Base-by-base conservation (phyloP, 2,113 vertebrate genomes). In the Cyprinodon brontotheroides region DNA sequence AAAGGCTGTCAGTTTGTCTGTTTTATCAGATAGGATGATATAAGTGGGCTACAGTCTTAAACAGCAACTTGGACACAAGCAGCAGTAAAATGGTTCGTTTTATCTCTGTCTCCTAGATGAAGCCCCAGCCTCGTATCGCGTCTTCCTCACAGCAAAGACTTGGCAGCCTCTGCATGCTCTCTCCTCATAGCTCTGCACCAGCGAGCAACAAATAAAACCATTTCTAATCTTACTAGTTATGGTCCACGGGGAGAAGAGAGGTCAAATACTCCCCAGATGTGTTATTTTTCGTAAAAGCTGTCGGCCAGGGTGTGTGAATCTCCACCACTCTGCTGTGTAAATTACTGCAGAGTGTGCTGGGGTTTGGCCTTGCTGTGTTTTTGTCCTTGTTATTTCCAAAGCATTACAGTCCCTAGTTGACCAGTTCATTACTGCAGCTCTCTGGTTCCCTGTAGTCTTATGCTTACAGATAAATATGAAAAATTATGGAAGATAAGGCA, bases 21-120 rank as follows among this genome's bases (percentile, higher is more conserved):
- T 83, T 84, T 88, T 70, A 89, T 92, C 80, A 87, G 86, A 87
- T 65, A 77, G 86, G 66, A 77, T 83, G 75, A 86, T 82, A 81
- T 73, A 82, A 90, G 84, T 62, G 72, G 68, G 76, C 77, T 62
- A 78, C 78, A n/a, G 61, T 64, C 74, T 81, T 78, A 83, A 89
- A 88, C 50, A 74, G 77, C 53, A 4, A 17, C 65, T 76, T 68
- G 5, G 39, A 76, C 60, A 77, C 70, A 45, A 72, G 77, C 74
- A 77, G 65, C 63, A 68, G 70, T 81, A 73, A 89, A 92, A 92
- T 73, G 79, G 74, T 67, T 70, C 74, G 63, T 85, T 90, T 89
- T 61, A 87, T 90, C 85, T 78, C 72, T 63, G 75, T 82, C 72
- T 86, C 67, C 65, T 75, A 8, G 36, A 75, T 48, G 36, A 61